phyloP scores from a whole-genome alignment of 2,113 vertebrate genomes.

The Leptosomus discolor region DNA sequence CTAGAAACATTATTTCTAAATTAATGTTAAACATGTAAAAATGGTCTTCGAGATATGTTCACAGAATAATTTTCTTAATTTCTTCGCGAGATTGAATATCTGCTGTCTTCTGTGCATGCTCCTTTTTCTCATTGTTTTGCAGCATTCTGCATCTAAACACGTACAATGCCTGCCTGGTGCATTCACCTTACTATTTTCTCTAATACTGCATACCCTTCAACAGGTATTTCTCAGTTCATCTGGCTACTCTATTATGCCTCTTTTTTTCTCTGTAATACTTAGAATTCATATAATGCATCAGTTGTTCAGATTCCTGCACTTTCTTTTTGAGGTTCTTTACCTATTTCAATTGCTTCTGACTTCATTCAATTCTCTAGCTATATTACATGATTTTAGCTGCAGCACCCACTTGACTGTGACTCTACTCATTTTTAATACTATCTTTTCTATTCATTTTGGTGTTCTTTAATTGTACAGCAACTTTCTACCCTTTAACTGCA shows the following conservation, averaged over 20 bases:
- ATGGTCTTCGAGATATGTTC: not conserved
- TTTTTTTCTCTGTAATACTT: not conserved
- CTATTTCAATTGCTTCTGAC: not conserved
- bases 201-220: not conserved
- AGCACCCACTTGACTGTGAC: not conserved
- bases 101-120: not conserved
- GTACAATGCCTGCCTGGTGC: fast-evolving
- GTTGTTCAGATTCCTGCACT: not conserved
- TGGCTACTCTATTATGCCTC: not conserved
- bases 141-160: not conserved
- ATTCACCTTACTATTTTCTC: not conserved
- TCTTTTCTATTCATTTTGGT: not conserved
- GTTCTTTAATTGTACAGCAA: not conserved
- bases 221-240: not conserved
- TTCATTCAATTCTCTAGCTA: not conserved
- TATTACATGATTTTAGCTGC: not conserved
- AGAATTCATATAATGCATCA: not conserved
- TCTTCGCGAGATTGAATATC: not conserved
- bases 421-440: not conserved
- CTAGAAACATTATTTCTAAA: not conserved
- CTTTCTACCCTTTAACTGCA: not conserved
- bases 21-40: not conserved
- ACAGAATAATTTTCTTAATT: not conserved
- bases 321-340: not conserved
- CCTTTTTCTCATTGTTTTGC: not conserved